phyloP scores from a whole-genome alignment of 2,888 invertebrate species.

The Lepidochrysops patricia region DNA sequence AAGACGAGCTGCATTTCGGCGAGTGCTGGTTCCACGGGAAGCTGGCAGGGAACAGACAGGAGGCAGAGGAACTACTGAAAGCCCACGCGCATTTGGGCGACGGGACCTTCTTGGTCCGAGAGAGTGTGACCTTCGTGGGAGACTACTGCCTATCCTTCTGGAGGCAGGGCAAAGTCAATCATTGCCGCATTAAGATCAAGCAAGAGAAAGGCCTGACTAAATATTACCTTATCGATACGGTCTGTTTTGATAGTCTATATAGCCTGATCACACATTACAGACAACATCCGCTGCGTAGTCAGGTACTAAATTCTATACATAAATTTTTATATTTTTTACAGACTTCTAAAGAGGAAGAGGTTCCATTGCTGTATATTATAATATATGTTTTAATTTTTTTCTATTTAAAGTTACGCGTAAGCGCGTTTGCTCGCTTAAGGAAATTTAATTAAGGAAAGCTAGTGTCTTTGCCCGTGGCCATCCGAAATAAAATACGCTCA shows the following conservation, averaged over 20 bases:
- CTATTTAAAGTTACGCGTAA: too few relatives aligned
- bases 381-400: too few relatives aligned
- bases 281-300: constrained; percentile 87
- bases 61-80: constrained; percentile 85
- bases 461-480: too few relatives aligned
- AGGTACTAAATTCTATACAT: constrained; percentile 50
- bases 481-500: too few relatives aligned
- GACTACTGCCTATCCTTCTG: constrained; percentile 97
- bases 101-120: constrained; percentile 93
- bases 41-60: constrained; percentile 84
- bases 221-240: constrained; percentile 91
- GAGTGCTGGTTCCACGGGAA: constrained; percentile 97
- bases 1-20: constrained; percentile 91
- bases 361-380: too few relatives aligned
- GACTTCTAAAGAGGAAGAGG: too few relatives aligned
- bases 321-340: too few relatives aligned
- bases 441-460: too few relatives aligned
- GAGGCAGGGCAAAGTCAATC: constrained; percentile 91
- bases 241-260: constrained; percentile 93
- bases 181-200: constrained; percentile 92
- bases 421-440: too few relatives aligned
- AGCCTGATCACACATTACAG: constrained; percentile 93
- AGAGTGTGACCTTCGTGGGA: constrained; percentile 96
- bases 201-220: constrained; percentile 91
- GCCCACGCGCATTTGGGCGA: constrained; percentile 89